Percentiles rank a stretch among this genome's conserved stretches.
Evolutionary conservation across 2,113 vertebrate genomes (phyloP).

Genomic region (Ptilorrhoa leucosticta): DNA sequence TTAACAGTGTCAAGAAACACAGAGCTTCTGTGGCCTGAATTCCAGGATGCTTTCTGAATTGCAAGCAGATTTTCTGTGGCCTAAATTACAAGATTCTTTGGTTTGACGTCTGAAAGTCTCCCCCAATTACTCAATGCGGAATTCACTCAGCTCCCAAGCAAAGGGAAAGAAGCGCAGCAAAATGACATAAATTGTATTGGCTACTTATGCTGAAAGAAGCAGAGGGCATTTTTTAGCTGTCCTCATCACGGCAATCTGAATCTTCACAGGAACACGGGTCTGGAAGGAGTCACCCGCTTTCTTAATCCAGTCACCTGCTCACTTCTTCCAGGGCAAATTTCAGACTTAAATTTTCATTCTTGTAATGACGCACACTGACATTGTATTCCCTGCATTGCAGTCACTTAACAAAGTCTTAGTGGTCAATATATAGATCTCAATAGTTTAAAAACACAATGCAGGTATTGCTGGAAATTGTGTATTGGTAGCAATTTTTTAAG

Average conservation of each 20-base stretch:
- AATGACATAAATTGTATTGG: background rate
- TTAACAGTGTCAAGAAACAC: background rate
- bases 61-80: background rate
- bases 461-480: background rate
- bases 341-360: background rate
- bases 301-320: background rate
- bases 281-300: background rate
- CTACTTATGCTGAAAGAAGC: background rate
- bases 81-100: background rate
- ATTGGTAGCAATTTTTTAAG: background rate
- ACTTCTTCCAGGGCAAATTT: background rate
- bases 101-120: background rate
- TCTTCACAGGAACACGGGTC: background rate
- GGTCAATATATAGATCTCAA: background rate
- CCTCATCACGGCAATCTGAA: background rate
- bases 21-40: background rate
- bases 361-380: background rate
- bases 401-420: background rate
- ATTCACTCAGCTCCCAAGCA: background rate
- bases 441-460: background rate
- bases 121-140: background rate
- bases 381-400: background rate
- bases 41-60: background rate
- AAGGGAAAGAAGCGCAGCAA: background rate
- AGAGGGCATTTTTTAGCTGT: background rate